Evolutionary conservation across 2,113 vertebrate species (phyloP).

Genomic region (Rhineura floridana): DNA sequence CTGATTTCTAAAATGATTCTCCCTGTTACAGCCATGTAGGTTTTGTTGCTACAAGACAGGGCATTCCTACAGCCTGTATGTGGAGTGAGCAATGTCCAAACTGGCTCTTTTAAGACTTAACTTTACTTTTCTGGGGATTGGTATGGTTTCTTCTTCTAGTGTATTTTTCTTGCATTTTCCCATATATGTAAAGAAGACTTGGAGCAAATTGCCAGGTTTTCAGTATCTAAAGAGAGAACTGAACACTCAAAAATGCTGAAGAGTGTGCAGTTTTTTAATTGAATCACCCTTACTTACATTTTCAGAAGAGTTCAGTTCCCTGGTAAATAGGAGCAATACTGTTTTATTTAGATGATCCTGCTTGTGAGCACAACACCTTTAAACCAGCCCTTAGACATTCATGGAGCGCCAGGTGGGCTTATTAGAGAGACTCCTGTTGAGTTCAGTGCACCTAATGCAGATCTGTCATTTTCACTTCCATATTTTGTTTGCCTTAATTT

Average conservation of each 20-base stretch:
- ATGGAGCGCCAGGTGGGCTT: background rate
- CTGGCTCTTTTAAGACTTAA: background rate
- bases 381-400: background rate
- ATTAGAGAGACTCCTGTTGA: background rate
- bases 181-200: background rate
- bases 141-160: background rate
- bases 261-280: background rate
- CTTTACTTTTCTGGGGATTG: background rate
- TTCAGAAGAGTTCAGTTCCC: background rate
- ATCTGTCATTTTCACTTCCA: background rate
- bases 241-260: background rate
- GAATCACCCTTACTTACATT: background rate
- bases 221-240: background rate
- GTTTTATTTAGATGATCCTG: background rate
- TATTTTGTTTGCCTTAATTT: background rate
- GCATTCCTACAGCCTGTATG: too few relatives aligned
- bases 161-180: background rate
- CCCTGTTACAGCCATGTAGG: too few relatives aligned
- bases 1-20: background rate
- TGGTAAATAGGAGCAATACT: background rate
- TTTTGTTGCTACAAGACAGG: background rate
- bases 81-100: background rate
- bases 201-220: background rate
- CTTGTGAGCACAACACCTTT: background rate
- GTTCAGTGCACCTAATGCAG: background rate